Percentiles rank a stretch among this genome's conserved stretches.
These are phyloP conservation scores for Rhynchophorus ferrugineus DNA, from an alignment of 1,140 invertebrate species.

Conservation along the genomic window DNA sequence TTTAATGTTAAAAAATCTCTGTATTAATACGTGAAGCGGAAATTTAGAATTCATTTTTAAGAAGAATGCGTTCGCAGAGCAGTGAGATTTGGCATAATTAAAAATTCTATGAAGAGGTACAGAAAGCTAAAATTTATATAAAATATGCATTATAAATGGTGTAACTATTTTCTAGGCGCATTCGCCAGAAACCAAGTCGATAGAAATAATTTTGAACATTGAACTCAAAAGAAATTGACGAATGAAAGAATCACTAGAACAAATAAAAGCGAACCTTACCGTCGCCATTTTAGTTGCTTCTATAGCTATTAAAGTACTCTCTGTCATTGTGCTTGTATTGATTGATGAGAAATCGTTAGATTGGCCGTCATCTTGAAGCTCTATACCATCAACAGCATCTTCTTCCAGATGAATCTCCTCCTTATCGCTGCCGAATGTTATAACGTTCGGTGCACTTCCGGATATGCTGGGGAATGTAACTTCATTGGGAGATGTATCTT, in stretches of 20 bases:
- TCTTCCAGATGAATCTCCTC: conserved; percentile 37
- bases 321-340: conserved; percentile 47
- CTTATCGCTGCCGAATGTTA: conserved; percentile 58
- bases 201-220: conserved; percentile 3
- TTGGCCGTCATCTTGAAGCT: conserved; percentile 17
- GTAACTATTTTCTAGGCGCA: too few species aligned
- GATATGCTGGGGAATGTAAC: conserved; percentile 72
- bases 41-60: too few species aligned
- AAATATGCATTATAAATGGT: too few species aligned
- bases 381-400: conserved; percentile 26
- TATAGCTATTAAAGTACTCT: conserved; percentile 60
- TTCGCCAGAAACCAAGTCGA: too few species aligned
- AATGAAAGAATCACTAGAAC: background rate
- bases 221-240: conserved; percentile 23
- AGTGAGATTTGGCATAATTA: too few species aligned
- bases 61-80: too few species aligned
- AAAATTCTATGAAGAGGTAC: too few species aligned
- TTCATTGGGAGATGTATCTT: conserved; percentile 61
- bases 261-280: too few species aligned
- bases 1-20: too few species aligned
- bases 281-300: conserved; percentile 66
- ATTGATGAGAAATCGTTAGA: conserved; percentile 37
- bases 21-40: too few species aligned
- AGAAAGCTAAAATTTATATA: too few species aligned
- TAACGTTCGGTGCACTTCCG: conserved; percentile 59